Evolutionary conservation across 2,797 vertebrate genomes (phyloP).

Genomic region (Sciaenops ocellatus): DNA sequence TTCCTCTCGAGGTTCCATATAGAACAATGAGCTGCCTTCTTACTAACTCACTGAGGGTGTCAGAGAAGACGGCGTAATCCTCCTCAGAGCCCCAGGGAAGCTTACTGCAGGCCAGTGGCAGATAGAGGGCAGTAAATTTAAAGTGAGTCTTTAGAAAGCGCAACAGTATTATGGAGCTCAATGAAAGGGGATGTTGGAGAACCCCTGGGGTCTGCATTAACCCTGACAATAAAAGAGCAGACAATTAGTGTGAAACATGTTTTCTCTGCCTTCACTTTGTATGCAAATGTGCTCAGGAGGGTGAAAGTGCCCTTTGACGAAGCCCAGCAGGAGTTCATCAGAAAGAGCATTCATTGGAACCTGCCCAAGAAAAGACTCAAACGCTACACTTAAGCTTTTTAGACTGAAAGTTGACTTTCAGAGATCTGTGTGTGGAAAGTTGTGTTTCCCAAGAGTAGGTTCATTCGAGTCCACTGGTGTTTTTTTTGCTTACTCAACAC

Average conservation of each 20-base stretch:
- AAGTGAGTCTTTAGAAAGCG: conserved; percentile 80
- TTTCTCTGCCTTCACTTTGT: conserved; percentile 89
- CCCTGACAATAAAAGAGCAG: conserved; percentile 84
- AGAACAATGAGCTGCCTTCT: conserved; percentile 75
- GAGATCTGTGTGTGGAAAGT: conserved; percentile 57
- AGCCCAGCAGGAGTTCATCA: conserved; percentile 81
- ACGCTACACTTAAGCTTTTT: conserved; percentile 55
- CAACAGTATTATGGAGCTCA: conserved; percentile 76
- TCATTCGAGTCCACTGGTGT: conserved; percentile 60
- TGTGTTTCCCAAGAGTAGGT: conserved; percentile 63
- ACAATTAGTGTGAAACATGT: conserved; percentile 89
- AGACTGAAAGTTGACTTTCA: conserved; percentile 74
- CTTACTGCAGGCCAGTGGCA: conserved; percentile 76
- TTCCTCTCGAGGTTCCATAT: conserved; percentile 65
- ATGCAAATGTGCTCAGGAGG: conserved; percentile 86
- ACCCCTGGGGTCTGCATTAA: conserved; percentile 88
- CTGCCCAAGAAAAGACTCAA: conserved; percentile 67
- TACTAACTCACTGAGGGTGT: conserved; percentile 70
- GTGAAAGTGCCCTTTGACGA: conserved; percentile 85
- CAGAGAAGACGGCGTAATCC: conserved; percentile 75
- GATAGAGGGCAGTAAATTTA: conserved; percentile 87
- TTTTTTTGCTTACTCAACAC: conserved; percentile 63
- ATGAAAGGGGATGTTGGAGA: conserved; percentile 79
- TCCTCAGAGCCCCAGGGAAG: conserved; percentile 65
- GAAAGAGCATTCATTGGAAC: conserved; percentile 75